Evolutionary conservation across 2,797 vertebrate genomes (phyloP).

Genomic region (Prionace glauca): DNA sequence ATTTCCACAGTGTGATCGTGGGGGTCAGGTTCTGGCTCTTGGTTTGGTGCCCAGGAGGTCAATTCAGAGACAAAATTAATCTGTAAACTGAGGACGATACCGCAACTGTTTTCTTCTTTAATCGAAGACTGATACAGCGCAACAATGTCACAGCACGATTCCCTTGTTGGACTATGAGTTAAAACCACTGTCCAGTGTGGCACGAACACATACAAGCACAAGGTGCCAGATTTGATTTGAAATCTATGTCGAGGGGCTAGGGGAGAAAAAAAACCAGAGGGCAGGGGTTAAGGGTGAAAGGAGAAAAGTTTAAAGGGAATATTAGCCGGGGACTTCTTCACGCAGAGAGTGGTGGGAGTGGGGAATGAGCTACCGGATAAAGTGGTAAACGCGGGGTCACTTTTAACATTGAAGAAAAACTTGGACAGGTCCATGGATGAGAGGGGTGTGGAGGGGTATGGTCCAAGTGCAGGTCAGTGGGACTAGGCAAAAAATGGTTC

Average conservation of each 20-base stretch:
- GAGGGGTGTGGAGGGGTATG: no score
- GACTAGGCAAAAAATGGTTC: no score
- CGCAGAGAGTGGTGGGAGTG: no score
- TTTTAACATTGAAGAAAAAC: no score
- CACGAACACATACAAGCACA: not conserved
- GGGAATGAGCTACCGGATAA: no score
- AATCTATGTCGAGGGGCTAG: not conserved
- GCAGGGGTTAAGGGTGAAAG: no score
- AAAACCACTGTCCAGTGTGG: not conserved
- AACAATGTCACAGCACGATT: not conserved
- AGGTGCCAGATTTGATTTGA: not conserved
- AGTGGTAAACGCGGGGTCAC: no score
- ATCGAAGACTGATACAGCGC: not conserved
- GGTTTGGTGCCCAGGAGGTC: not conserved
- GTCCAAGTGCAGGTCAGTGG: no score
- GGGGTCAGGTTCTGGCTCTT: not conserved
- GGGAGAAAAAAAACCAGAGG: no score
- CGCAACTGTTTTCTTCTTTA: not conserved
- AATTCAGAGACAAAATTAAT: slow-evolving; percentile 30
- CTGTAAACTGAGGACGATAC: not conserved
- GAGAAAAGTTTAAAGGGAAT: no score
- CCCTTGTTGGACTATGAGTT: not conserved
- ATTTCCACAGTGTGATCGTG: not conserved
- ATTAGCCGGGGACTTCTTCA: no score
- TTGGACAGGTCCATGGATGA: no score